Base-by-base conservation (phyloP, 2,113 vertebrate genomes). In the Cheilinus undulatus region DNA sequence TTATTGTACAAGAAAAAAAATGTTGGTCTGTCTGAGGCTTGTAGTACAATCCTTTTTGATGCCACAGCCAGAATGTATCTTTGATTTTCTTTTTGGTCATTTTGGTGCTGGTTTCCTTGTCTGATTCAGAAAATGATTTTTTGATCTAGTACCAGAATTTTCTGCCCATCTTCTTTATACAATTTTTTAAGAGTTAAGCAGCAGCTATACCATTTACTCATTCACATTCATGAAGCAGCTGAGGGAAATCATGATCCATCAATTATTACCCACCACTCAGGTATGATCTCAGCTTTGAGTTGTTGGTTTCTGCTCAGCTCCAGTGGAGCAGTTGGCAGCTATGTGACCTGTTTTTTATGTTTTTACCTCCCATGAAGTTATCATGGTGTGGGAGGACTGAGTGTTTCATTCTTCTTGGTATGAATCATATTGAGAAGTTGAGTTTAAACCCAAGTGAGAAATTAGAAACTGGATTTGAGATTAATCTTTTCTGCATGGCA, bases 341-440 rank as follows among this genome's bases (percentile, higher is more conserved):
- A 8, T 4, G 1, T 22, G 30, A 45, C 36, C 27, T 34, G 15
- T 40, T 42, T 36, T 15, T 14, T 20, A 0, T 28, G n/a, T n/a
- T n/a, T n/a, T n/a, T n/a, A n/a, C 14, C 17, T 15, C 17, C 19
- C 59, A 52, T 52, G 36, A 45, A 10, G 27, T 40, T 52, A 61
- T 46, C 12, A 59, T 0, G 34, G n/a, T 51, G 68, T 70, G 57
- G 60, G 12, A 19, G 43, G 26, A 28, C 43, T 36, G 8, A n/a
- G 32, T 0, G 40, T 60, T 27, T 43, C 1, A 27, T 42, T 85
- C 8, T 13, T 59, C 32, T 56, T 1, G 2, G 2, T 0, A 12
- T 53, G 23, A 56, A 2, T 5, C 10, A 10, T 24, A 10, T 43
- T 20, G 2, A 24, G 5, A 52, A 3, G 17, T 20, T 26, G 1